Evolutionary conservation across 1,140 invertebrate genomes (phyloP).

Genomic region (Panagrolaimus sp.): DNA sequence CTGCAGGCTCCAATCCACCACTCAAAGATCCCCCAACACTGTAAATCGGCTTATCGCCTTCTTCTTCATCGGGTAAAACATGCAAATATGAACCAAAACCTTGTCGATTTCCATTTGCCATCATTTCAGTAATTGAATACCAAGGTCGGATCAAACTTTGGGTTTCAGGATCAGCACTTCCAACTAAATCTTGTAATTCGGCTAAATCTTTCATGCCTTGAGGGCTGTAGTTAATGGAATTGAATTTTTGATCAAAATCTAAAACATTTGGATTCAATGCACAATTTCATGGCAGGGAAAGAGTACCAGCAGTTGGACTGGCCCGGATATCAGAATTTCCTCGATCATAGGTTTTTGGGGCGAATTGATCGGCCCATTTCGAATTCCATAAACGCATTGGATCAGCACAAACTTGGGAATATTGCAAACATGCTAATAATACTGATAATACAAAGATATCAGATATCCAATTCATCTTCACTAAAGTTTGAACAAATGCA

Average conservation of each 20-base stretch:
- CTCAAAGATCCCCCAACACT: conserved; percentile 39
- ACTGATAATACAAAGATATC: too few species aligned
- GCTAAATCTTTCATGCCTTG: conserved; percentile 45
- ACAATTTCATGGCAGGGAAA: not conserved
- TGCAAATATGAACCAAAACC: conserved; percentile 44
- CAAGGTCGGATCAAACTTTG: conserved; percentile 36
- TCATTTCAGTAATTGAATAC: conserved; percentile 43
- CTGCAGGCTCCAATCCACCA: conserved; percentile 42
- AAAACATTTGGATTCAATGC: not conserved
- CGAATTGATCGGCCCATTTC: not conserved
- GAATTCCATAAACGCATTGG: conserved; percentile 8
- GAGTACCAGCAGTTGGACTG: not conserved
- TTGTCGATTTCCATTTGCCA: conserved; percentile 41
- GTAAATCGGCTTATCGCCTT: conserved; percentile 42
- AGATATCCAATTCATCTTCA: too few species aligned
- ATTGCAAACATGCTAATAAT: too few species aligned
- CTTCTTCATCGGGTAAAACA: conserved; percentile 38
- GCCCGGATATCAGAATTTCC: not conserved
- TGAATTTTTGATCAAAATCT: conserved; percentile 7
- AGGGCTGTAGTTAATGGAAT: conserved; percentile 27
- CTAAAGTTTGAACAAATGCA: too few species aligned
- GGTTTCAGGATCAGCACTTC: conserved; percentile 36
- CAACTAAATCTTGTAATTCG: conserved; percentile 38
- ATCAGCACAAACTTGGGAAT: not conserved
- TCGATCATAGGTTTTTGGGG: not conserved